Percentiles rank a stretch among this genome's conserved stretches.
Conservation (phyloP, 2,888 invertebrate species). For the Gortyna flavago region DNA sequence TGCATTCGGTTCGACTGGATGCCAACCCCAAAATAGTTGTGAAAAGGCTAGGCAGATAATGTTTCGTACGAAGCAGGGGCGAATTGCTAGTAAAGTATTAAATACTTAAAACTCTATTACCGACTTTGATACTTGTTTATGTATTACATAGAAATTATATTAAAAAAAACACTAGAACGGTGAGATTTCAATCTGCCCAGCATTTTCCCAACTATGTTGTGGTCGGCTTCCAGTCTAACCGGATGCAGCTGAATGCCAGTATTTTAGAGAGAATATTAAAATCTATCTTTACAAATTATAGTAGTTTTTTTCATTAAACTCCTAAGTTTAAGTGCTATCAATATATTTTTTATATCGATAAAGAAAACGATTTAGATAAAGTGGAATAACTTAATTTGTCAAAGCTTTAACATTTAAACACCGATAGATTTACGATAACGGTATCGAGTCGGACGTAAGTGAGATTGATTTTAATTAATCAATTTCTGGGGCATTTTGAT, state of each 20-base stretch:
- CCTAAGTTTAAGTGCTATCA: constrained; percentile 45
- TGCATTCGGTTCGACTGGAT: too few relatives aligned
- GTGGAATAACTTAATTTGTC: constrained; percentile 66
- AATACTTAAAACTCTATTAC: constrained; percentile 21
- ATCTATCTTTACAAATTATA: constrained; percentile 22
- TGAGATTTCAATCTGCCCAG: constrained; percentile 2
- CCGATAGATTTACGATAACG: constrained; percentile 63
- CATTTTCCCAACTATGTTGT: too few relatives aligned
- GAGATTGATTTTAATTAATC: constrained; percentile 63
- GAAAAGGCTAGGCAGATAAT: too few relatives aligned
- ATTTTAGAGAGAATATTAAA: constrained; percentile 21
- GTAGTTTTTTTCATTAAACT: constrained; percentile 20
- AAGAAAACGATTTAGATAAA: constrained; percentile 61
- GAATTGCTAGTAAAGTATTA: too few relatives aligned
- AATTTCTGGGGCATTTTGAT: constrained; percentile 59
- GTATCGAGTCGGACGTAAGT: constrained; percentile 48
- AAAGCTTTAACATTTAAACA: constrained; percentile 61
- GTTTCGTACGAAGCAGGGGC: too few relatives aligned
- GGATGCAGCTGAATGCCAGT: too few relatives aligned
- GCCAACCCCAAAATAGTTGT: too few relatives aligned
- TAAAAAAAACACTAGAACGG: constrained; percentile 11
- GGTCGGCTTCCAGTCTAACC: too few relatives aligned
- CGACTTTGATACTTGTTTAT: constrained; percentile 8
- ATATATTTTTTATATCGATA: constrained; percentile 51
- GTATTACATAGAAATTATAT: not conserved